Conservation (phyloP, 2,888 invertebrate species). For the Leucoma salicis region DNA sequence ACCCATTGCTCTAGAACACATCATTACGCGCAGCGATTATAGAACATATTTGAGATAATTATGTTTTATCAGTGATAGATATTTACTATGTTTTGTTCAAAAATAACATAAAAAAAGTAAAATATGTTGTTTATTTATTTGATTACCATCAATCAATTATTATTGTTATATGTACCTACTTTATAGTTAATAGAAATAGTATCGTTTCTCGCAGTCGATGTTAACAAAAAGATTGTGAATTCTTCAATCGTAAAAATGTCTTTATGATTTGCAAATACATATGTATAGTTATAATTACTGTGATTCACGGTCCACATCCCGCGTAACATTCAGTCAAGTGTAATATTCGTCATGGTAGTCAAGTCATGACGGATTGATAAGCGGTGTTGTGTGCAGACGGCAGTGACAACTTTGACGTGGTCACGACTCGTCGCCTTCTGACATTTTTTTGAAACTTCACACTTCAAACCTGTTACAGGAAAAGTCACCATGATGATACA, state of each 20-base stretch:
- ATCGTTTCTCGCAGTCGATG: no score
- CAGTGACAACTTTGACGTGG: constrained; percentile 46
- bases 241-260: constrained; percentile 21
- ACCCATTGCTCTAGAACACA: no score
- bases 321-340: constrained; percentile 31
- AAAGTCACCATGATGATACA: constrained; percentile 1
- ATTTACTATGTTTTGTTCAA: no score
- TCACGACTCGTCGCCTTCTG: constrained; percentile 69
- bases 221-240: no score
- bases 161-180: no score
- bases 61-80: no score
- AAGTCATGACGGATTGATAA: constrained; percentile 52
- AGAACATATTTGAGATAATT: no score
- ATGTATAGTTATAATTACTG: constrained; percentile 18
- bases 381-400: constrained; percentile 42
- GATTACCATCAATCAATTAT: no score
- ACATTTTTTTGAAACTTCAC: constrained; percentile 62
- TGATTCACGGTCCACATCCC: constrained; percentile 27
- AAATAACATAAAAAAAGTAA: no score
- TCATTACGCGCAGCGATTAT: no score
- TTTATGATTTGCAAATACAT: constrained; percentile 25
- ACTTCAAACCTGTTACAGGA: constrained; percentile 25
- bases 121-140: no score
- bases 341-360: constrained; percentile 53
- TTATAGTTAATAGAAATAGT: no score